Evolutionary conservation across 2,113 vertebrate species (phyloP), one percentile per base, ranked within the genome.

Genomic region (Larimichthys crocea): DNA sequence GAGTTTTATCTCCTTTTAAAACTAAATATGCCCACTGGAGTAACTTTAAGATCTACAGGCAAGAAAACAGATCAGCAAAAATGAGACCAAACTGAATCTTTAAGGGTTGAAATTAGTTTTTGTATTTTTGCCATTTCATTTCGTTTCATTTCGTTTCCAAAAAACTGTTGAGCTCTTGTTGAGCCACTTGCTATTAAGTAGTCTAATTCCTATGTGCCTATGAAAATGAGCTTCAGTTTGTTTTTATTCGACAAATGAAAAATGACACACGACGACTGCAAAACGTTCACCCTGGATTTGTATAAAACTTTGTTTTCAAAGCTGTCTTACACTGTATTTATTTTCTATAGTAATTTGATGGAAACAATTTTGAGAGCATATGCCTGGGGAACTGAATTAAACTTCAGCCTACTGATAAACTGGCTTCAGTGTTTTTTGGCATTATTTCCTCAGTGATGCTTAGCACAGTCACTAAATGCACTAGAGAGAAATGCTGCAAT

Each of bases 341-440:
- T 76, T 85, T 79, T 53, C 31, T 59, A 24, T 19, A 19, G 0
- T 74, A 49, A 76, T 61, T 65, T 75, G 2, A 29, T 56, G 7
- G 11, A 66, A 76, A 35, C 4, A 35, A 14, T 57, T 86, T 61
- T 68, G 15, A 3, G 29, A 61, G 15, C 19, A 10, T 35, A 55
- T 44, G 29, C 14, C 4, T 44, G 12, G 4, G 24, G 29, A 70
- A 66, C 44, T 63, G 3, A 85, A 78, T 78, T 85, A 87, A 89
- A 9, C 4, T 63, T 72, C 16, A 56, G 10, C 29, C 0, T 26
- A 14, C 12, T 31, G 44, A 82, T 71, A 2, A 82, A 42, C 19
- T 65, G 40, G 11, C 22, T 74, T 67, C 35, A 19, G 17, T 68
- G 0, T 79, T 29, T 70, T 70, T 75, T 12, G n/a, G 35, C 20